Conservation (phyloP, 2,888 invertebrate species). For the Smittia sp. region DNA sequence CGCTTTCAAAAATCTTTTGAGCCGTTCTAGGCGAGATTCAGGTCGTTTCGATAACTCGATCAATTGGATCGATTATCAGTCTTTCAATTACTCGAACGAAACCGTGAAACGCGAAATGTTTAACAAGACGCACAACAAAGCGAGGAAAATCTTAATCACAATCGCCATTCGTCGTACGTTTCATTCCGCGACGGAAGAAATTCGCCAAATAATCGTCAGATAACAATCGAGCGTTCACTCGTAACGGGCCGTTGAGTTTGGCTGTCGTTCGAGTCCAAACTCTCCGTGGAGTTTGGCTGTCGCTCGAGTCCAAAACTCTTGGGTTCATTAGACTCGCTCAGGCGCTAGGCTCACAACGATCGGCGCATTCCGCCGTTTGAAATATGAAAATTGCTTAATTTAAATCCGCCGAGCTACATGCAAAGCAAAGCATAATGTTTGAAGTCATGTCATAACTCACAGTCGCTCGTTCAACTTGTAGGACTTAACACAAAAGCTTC, state of each 20-base stretch:
- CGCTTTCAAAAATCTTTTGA: no score
- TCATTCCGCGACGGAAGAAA: not conserved
- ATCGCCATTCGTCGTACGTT: not conserved
- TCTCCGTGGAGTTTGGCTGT: not conserved
- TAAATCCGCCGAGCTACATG: not conserved
- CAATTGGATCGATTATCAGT: not conserved
- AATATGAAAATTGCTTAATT: slow-evolving; percentile 4
- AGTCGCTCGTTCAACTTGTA: not conserved
- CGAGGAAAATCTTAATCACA: not conserved
- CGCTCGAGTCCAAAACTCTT: not conserved
- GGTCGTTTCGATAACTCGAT: not conserved
- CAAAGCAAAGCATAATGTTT: not conserved
- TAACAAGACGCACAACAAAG: not conserved
- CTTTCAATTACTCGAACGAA: not conserved
- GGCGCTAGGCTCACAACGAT: not conserved
- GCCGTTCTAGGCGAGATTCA: not conserved
- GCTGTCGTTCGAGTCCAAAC: not conserved
- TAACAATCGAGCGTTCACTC: not conserved
- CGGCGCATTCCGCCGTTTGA: not conserved
- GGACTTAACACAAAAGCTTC: slow-evolving; percentile 13
- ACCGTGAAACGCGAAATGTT: not conserved
- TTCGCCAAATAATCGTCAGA: slow-evolving; percentile 1
- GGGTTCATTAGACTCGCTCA: not conserved
- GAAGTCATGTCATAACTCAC: not conserved
- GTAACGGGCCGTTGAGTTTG: not conserved